A percentile compares a stretch with the other conserved stretches of the same genome.
These are phyloP conservation scores for Pristionchus japonicus DNA, from an alignment of 2,888 invertebrate genomes.

Conservation along the genomic window DNA sequence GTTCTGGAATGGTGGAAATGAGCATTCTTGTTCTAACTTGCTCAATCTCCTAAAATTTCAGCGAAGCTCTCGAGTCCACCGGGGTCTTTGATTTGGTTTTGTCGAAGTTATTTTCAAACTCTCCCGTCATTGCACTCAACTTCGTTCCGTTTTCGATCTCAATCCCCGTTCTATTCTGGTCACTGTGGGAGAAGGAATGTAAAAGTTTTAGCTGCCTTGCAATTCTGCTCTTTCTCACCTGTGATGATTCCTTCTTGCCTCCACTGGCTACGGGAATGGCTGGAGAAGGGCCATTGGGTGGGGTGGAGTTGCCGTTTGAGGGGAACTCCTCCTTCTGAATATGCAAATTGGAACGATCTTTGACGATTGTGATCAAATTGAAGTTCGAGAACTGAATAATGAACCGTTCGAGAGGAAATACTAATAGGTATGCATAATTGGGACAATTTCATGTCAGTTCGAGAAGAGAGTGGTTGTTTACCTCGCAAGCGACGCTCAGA, in stretches of 20 bases:
- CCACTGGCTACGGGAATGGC: conserved; percentile 1
- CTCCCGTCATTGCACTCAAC: not conserved
- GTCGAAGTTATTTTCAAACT: not conserved
- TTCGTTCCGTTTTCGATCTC: not conserved
- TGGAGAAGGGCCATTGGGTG: conserved; percentile 12
- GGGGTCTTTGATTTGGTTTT: too few relatives aligned
- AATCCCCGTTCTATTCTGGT: not conserved
- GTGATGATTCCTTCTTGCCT: conserved; percentile 17
- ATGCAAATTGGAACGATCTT: not conserved
- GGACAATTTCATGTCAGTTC: too few relatives aligned
- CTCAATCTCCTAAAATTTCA: too few relatives aligned
- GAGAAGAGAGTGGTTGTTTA: not conserved
- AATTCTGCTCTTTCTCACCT: too few relatives aligned
- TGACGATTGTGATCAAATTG: too few relatives aligned
- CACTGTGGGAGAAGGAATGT: too few relatives aligned
- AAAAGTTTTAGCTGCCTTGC: too few relatives aligned
- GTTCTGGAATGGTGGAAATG: conserved; percentile 46
- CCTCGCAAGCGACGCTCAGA: conserved; percentile 39
- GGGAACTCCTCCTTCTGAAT: conserved; percentile 33
- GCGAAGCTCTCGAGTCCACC: too few relatives aligned
- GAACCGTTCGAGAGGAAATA: too few relatives aligned
- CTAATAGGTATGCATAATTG: too few relatives aligned
- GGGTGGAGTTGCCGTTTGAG: not conserved
- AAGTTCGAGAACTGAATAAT: not conserved
- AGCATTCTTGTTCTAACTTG: too few relatives aligned